A percentile compares a stretch with the other conserved stretches of the same genome.
These are phyloP conservation scores for Polia nebulosa DNA, from an alignment of 2,888 invertebrate genomes.

Conservation along the genomic window DNA sequence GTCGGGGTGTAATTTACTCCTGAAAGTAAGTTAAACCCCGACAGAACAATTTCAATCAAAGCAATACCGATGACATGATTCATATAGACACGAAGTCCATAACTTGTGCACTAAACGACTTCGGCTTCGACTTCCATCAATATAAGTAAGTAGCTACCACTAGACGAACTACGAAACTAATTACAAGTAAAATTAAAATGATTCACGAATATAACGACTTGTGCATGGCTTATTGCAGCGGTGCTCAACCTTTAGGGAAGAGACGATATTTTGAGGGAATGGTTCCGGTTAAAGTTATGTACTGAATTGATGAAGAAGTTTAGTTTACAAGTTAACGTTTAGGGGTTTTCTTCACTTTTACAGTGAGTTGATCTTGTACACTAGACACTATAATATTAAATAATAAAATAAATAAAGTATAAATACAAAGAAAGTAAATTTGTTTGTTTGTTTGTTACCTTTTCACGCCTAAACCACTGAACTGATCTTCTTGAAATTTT, in stretches of 20 bases:
- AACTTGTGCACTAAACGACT: constrained; percentile 41
- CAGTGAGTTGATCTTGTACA: too few relatives aligned
- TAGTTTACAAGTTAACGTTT: too few relatives aligned
- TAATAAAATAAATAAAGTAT: too few relatives aligned
- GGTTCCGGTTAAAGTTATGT: too few relatives aligned
- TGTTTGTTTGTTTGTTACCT: too few relatives aligned
- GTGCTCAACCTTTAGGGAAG: constrained; percentile 29
- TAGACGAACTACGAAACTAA: constrained; percentile 57
- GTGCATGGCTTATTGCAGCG: constrained; percentile 32
- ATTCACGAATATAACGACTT: constrained; percentile 53
- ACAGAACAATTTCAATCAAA: constrained; percentile 27
- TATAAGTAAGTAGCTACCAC: constrained; percentile 30
- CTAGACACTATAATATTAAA: too few relatives aligned
- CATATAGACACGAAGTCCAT: constrained; percentile 36
- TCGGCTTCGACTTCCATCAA: constrained; percentile 36
- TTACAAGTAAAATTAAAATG: constrained; percentile 59
- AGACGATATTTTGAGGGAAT: neutral
- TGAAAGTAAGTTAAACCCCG: constrained; percentile 13
- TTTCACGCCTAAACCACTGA: too few relatives aligned
- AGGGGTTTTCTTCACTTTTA: too few relatives aligned
- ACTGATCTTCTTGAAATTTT: too few relatives aligned
- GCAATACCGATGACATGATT: constrained; percentile 17
- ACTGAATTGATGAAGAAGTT: too few relatives aligned
- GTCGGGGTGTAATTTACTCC: too few relatives aligned
- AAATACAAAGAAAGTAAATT: too few relatives aligned